Base-by-base conservation (phyloP, 2,888 invertebrate species). In the Netelia fuscicornis region DNA sequence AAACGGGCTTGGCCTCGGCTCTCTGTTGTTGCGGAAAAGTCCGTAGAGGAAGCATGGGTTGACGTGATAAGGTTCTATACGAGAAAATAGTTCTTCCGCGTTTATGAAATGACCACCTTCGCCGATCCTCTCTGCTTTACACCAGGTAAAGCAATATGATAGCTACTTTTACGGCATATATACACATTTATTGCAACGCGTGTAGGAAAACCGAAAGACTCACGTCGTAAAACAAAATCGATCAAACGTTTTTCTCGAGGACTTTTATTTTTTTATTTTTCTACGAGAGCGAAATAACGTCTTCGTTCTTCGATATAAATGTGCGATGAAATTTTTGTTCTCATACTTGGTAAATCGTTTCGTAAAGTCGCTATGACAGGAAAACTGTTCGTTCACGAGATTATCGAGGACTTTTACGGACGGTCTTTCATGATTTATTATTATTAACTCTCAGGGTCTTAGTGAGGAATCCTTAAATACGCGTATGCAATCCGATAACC, bases 1-100 rank as follows among this genome's bases (percentile, higher is more conserved):
- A 42, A 37, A 72, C 44, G 72, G 56, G 44, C 5, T 44, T 62
- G n/a, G 9, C 56, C 11, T 25, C 58, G 56, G 52, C n/a, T 37
- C 54, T 68, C 2, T 48, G 48, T 13, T 13, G 48, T 48, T 48
- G 13, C 11, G 13, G 5, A 48, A 48, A 54, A n/a, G 37, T 23
- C 44, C 56, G 52, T 54, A 37, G 42, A 76, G 42, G 64, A 67
- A 3, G 56, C 3, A 9, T n/a, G 54, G 13, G 20, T 48, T 17
- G 3, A 20, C 44, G 30, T 13, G 81, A 81, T 70, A 76, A 76
- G 64, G 70, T 70, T 65, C 30, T 30, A 13, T 25, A 64, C 13
- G 56, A 64, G 48, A 60, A 30, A 52, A 70, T 30, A 52, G 25
- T 52, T 58, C 58, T 20, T 17, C 52, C 44, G 60, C 62, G 48